Percentiles rank a stretch among this genome's conserved stretches.
Evolutionary conservation across 2,888 invertebrate species (phyloP).

Genomic region (Coleophora deauratella): DNA sequence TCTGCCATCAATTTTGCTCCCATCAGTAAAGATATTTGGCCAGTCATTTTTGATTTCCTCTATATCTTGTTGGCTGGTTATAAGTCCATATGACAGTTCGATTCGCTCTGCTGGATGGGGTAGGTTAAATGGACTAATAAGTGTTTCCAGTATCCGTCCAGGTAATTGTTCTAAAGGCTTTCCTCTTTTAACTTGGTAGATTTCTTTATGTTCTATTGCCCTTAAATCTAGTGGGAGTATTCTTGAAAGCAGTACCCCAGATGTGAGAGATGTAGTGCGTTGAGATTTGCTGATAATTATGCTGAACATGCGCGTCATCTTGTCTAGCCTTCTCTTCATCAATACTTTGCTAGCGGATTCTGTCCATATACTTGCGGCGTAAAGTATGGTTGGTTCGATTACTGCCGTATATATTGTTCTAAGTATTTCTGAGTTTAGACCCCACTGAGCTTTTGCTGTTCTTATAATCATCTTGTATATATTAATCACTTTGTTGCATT

Average conservation of each 20-base stretch:
- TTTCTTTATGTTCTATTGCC: constrained; percentile 9
- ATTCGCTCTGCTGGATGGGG: background rate
- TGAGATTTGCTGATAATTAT: constrained; percentile 3
- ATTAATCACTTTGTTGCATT: background rate
- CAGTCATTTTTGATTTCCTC: background rate
- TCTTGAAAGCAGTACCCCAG: constrained; percentile 14
- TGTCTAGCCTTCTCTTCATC: background rate
- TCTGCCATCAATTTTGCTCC: background rate
- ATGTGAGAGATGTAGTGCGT: constrained; percentile 13
- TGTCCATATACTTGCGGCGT: background rate
- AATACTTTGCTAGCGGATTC: background rate
- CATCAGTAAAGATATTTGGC: background rate
- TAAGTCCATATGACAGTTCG: background rate
- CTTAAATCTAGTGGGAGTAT: constrained; percentile 17
- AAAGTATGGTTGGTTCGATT: background rate
- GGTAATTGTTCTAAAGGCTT: background rate
- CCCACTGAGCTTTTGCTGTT: constrained; percentile 1
- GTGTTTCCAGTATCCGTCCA: background rate
- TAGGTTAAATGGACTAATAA: background rate
- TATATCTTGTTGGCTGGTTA: background rate
- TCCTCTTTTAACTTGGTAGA: constrained; percentile 1
- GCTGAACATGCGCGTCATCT: constrained; percentile 3
- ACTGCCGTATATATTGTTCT: background rate
- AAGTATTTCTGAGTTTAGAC: constrained; percentile 1
- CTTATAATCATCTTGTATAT: background rate